A percentile compares a stretch with the other conserved stretches of the same genome.
Evolutionary conservation across 2,888 invertebrate species (phyloP).

Genomic region (Nephrotoma appendiculata): DNA sequence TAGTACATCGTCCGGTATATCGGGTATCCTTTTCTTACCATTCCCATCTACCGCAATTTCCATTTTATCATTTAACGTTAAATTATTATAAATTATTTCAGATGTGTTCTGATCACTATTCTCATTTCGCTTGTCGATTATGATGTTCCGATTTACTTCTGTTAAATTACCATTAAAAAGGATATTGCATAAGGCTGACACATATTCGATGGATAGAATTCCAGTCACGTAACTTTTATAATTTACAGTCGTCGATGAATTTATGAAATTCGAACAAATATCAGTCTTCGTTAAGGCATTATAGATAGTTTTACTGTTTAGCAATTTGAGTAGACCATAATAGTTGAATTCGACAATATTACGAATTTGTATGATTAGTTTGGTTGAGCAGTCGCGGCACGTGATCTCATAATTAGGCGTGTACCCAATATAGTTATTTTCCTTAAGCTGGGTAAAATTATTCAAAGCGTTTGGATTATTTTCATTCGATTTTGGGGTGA

Average conservation of each 20-base stretch:
- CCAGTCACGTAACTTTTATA: slow-evolving; percentile 43
- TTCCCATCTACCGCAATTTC: background rate
- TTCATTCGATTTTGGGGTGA: slow-evolving; percentile 15
- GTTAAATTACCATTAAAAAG: slow-evolving; percentile 21
- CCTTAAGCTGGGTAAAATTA: slow-evolving; percentile 6
- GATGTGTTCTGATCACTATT: background rate
- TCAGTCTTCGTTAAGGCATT: slow-evolving; percentile 42
- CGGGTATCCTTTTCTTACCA: background rate
- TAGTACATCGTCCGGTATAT: background rate
- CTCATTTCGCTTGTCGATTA: background rate
- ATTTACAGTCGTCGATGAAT: slow-evolving; percentile 29
- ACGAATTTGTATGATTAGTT: slow-evolving; percentile 54
- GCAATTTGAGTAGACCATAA: slow-evolving; percentile 40
- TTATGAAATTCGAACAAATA: slow-evolving; percentile 42
- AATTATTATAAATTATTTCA: slow-evolving; percentile 7
- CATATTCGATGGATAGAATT: slow-evolving; percentile 49
- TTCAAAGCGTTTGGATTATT: background rate
- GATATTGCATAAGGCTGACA: slow-evolving; percentile 66
- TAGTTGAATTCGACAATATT: slow-evolving; percentile 22
- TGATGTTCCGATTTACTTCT: background rate
- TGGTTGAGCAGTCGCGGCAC: slow-evolving; percentile 60
- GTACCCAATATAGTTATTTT: slow-evolving; percentile 39
- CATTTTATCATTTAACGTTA: slow-evolving; percentile 13
- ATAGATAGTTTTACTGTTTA: slow-evolving; percentile 44
- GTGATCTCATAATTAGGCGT: slow-evolving; percentile 60